These are phyloP conservation scores for Calliscelio sp. DNA, from an alignment of 2,888 invertebrate species.

Conservation along the genomic window DNA sequence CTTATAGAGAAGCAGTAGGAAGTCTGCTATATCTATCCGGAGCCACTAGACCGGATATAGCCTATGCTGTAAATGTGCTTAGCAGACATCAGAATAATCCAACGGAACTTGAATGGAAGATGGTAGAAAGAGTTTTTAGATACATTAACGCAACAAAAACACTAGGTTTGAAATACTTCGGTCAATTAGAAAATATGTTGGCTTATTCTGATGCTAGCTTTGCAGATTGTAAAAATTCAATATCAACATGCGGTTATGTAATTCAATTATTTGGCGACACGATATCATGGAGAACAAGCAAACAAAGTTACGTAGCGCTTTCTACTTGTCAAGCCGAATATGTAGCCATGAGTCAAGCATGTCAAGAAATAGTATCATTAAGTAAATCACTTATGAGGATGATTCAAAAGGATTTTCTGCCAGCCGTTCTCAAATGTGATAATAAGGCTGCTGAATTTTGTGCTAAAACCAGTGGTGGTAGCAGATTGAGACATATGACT, in stretches of 20 bases:
- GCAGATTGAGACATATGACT: constrained; percentile 30
- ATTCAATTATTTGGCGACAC: constrained; percentile 6
- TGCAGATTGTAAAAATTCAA: constrained; percentile 13
- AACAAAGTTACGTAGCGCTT: constrained; percentile 28
- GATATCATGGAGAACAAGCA: constrained; percentile 14
- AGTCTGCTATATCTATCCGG: constrained; percentile 50
- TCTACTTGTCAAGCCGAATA: constrained; percentile 55
- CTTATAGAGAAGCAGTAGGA: constrained; percentile 44
- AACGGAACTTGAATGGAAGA: constrained; percentile 7
- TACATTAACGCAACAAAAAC: constrained; percentile 27
- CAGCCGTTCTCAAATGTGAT: not conserved
- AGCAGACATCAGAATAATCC: constrained; percentile 33
- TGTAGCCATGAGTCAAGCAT: constrained; percentile 15
- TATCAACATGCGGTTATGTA: constrained; percentile 40
- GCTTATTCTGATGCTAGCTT: constrained; percentile 56
- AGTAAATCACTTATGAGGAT: not conserved
- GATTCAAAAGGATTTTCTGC: not conserved
- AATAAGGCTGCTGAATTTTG: not conserved
- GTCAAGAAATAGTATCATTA: not conserved
- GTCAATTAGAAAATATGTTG: constrained; percentile 24
- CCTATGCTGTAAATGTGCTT: not conserved
- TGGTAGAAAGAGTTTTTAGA: constrained; percentile 69
- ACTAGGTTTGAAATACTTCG: constrained; percentile 3
- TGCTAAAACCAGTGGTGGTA: not conserved
- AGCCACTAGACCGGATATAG: constrained; percentile 17